Evolutionary conservation across 1,140 invertebrate genomes (phyloP).

Genomic region (Dendrolimus kikuchii): DNA sequence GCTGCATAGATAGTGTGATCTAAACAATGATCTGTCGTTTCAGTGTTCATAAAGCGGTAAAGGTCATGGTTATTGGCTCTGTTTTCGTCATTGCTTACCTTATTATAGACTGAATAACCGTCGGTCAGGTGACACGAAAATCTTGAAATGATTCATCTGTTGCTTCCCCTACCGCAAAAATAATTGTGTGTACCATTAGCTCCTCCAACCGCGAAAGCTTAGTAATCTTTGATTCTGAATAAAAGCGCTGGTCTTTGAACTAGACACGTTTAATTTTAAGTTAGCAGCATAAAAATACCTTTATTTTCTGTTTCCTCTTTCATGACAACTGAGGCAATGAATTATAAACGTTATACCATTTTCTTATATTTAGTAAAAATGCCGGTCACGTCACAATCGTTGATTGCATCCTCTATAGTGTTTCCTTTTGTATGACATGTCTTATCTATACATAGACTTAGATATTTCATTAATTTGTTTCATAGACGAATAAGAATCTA

Average conservation of each 20-base stretch:
- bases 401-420: conserved; percentile 10
- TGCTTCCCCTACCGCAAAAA: conserved; percentile 46
- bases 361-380: conserved; percentile 5
- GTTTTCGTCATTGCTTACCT: neutral
- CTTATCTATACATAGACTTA: conserved; percentile 9
- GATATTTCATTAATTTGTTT: conserved; percentile 10
- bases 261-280: too few species aligned
- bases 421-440: conserved; percentile 2
- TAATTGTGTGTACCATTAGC: conserved; percentile 55
- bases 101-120: conserved; percentile 19
- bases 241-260: conserved; percentile 25
- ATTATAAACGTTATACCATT: conserved; percentile 7
- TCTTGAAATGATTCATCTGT: conserved; percentile 44
- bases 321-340: conserved; percentile 9
- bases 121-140: conserved; percentile 28
- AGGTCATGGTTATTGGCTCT: neutral
- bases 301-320: conserved; percentile 19
- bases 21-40: conserved; percentile 5
- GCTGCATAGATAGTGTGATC: conserved; percentile 1
- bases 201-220: conserved; percentile 44
- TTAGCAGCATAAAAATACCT: too few species aligned
- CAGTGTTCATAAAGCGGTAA: neutral
- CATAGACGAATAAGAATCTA: too few species aligned
- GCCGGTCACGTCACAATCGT: conserved; percentile 17
- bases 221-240: conserved; percentile 28